A percentile compares a stretch with the other conserved stretches of the same genome.
These are phyloP conservation scores for Orgyia antiqua DNA, from an alignment of 2,888 invertebrate genomes.

Conservation along the genomic window DNA sequence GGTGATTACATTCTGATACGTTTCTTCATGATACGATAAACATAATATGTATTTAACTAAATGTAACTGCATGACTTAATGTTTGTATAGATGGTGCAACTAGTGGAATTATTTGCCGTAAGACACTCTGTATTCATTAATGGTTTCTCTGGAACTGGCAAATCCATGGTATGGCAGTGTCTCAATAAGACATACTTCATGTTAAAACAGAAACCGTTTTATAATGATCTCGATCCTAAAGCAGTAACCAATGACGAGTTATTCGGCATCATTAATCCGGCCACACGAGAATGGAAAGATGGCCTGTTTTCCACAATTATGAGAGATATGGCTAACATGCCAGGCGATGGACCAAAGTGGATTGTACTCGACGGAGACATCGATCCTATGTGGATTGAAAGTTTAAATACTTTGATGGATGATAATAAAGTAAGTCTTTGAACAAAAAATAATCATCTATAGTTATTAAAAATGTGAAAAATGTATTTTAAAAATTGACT, in stretches of 20 bases:
- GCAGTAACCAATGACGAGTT: slow-evolving; percentile 97
- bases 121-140: slow-evolving; percentile 95
- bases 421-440: slow-evolving; percentile 87
- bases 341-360: slow-evolving; percentile 93
- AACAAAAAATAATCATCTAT: neutral
- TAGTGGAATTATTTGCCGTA: slow-evolving; percentile 95
- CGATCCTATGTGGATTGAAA: slow-evolving; percentile 99
- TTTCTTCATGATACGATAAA: neutral
- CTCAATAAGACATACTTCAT: slow-evolving; percentile 89
- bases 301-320: slow-evolving; percentile 95
- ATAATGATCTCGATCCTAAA: slow-evolving; percentile 95
- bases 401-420: slow-evolving; percentile 97
- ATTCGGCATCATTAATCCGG: slow-evolving; percentile 95
- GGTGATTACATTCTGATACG: slow-evolving; percentile 52
- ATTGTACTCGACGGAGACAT: slow-evolving; percentile 97
- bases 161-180: slow-evolving; percentile 95
- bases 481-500: neutral
- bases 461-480: neutral
- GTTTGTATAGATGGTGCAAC: slow-evolving; percentile 85
- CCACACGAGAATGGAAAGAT: slow-evolving; percentile 95
- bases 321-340: slow-evolving; percentile 94
- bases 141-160: slow-evolving; percentile 94
- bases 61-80: neutral
- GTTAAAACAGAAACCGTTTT: slow-evolving; percentile 88
- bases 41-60: too few species aligned